Evolutionary conservation across 64 coral and sea anemone genomes (phyloP), one percentile per base, ranked within the genome.

Genomic region (Stichodactyla mertensii): DNA sequence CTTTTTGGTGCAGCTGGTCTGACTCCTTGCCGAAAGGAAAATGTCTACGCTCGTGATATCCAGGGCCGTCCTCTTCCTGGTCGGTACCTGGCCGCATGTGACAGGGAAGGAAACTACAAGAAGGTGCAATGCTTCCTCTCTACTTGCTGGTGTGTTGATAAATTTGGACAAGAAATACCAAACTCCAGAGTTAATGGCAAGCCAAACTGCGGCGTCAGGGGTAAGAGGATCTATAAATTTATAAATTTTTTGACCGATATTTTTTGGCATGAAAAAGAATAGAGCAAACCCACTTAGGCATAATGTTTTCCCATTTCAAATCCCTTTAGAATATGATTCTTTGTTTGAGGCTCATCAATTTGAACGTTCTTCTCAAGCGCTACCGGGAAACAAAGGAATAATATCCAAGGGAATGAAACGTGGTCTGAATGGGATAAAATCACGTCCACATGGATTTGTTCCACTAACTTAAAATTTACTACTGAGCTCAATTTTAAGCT

Each of bases 11-110:
- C 64, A 96, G 94, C 94, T 90, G 94, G 94, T 24, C 85, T 93
- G 55, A 96, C 94, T 5, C 87, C 91, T 26, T 96, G 94, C 70
- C 86, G 89, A 28, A 87, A 81, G 67, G 94, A 96, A 62, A 83
- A 54, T 69, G 55, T 91, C 54, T 82, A 51, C 52, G 77, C 90
- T 36, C 77, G 86, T 53, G 90, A 83, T 16, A 57, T 82, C 57
- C 78, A 57, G 18, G 90, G 90, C 15, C 80, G 69, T 22, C 61
- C 57, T 31, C 77, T 91, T 60, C 84, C 77, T 45, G 90, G 85
- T 26, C 90, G 90, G 10, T 91, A 82, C 64, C 27, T 80, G 19
- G 81, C 90, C n/a, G 64, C 83, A 56, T 91, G 90, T 87, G 90
- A 91, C 52, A 56, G 6, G 27, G 59, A 87, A 54, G 90, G 85